Base-by-base conservation (phyloP, 2,888 invertebrate genomes). In the Cyclophora albipunctata region DNA sequence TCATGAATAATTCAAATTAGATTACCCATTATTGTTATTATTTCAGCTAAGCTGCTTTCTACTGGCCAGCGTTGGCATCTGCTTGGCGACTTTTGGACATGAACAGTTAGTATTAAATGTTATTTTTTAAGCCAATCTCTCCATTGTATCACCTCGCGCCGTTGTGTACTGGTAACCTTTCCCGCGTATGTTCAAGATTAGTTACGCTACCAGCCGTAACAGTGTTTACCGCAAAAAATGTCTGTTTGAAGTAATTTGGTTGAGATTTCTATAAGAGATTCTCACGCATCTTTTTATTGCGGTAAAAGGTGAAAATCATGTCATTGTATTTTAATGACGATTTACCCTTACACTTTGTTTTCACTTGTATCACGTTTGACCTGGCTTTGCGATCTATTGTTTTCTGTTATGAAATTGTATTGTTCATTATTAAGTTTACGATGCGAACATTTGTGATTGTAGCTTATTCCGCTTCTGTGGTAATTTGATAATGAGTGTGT, bases 51-150 rank as follows among this genome's bases (percentile, higher is more conserved):
- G 80, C 81, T 77, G 84, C 69, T 71, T 81, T 60, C 79, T 87
- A 59, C 81, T 85, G 75, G 81, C 84, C 75, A 71, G 78, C 75
- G 64, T 82, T 78, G 84, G 83, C 64, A 75, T 83, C 77, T 79
- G 83, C 83, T 68, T 78, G 69, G 87, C 87, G 78, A 88, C 88
- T 75, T 88, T 88, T 75, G 87, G 87, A 73, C 71, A 76, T 73
- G 84, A 87, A 82, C 87, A 87, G 88, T 88, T 78, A 87, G 88
- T 88, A 85, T 79, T 57, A 52, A 52, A 55, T 58, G 35, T 42
- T 51, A 47, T 34, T 51, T 45, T 48, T 33, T 50, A 34, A 40
- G 61, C 57, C 52, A 55, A 55, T 56, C 55, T 57, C 54, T 58
- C 54, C 63, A 51, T 46, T 49, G 37, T 37, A 37, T 37, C 37